These are phyloP conservation scores for Sphaeramia orbicularis DNA, from an alignment of 2,797 vertebrate genomes.

Conservation along the genomic window DNA sequence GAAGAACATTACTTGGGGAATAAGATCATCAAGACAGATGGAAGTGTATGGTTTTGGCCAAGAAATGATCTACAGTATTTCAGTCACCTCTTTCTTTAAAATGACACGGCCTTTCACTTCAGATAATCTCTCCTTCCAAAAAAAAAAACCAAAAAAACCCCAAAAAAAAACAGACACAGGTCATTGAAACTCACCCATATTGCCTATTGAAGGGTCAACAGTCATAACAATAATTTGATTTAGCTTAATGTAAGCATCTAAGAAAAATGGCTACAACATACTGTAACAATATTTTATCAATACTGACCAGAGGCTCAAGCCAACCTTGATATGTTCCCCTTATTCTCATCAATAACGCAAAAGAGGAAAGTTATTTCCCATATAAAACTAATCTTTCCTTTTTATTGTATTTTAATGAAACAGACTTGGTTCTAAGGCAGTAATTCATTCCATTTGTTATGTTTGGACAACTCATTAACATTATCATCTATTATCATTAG, in stretches of 20 bases:
- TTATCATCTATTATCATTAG: constrained; percentile 99
- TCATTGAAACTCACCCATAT: no score
- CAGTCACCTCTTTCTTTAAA: constrained; percentile 33
- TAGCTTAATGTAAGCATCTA: constrained; percentile 45
- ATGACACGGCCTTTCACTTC: constrained; percentile 14
- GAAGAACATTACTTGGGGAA: constrained; percentile 72
- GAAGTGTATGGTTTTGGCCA: constrained; percentile 57
- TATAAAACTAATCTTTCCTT: constrained; percentile 91
- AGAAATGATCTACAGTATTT: constrained; percentile 37
- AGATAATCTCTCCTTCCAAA: constrained; percentile 11
- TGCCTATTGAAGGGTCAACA: constrained; percentile 47
- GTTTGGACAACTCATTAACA: constrained; percentile 99
- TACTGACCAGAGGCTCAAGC: constrained; percentile 72
- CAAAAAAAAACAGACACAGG: no score
- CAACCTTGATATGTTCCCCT: constrained; percentile 76
- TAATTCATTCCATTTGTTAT: constrained; percentile 99
- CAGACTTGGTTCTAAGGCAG: constrained; percentile 93
- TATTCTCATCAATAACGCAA: constrained; percentile 79
- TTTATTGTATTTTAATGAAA: constrained; percentile 97
- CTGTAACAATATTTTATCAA: constrained; percentile 62
- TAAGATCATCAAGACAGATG: constrained; percentile 77
- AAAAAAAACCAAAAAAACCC: no score
- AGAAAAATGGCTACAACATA: constrained; percentile 64
- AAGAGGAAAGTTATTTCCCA: constrained; percentile 81
- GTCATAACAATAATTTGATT: constrained; percentile 54